phyloP scores from a whole-genome alignment of 2,888 invertebrate species.

The Andrena marginata region DNA sequence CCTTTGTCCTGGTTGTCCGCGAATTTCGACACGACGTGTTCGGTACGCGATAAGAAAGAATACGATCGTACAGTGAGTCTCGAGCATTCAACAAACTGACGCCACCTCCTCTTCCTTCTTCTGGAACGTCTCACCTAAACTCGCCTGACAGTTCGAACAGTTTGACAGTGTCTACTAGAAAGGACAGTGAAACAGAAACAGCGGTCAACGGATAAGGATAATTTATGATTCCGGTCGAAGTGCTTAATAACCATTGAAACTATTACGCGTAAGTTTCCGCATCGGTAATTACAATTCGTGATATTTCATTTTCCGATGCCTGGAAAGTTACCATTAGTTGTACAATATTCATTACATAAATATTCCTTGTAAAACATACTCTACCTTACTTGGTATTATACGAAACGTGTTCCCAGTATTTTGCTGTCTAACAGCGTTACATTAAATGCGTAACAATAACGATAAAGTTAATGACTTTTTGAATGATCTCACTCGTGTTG shows the following conservation, averaged over 20 bases:
- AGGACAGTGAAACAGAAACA: not conserved
- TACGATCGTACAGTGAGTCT: not conserved
- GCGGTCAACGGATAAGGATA: not conserved
- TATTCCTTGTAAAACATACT: too few relatives aligned
- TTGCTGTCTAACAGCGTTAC: not conserved
- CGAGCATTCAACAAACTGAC: not conserved
- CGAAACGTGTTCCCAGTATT: not conserved
- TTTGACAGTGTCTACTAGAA: not conserved
- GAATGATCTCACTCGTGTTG: not conserved
- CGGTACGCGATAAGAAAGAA: not conserved
- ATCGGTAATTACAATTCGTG: not conserved
- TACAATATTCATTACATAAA: not conserved
- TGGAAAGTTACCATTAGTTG: not conserved
- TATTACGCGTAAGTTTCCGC: constrained; percentile 19
- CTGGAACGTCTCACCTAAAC: not conserved
- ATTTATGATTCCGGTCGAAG: not conserved
- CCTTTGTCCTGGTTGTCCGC: constrained; percentile 41
- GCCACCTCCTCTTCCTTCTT: too few relatives aligned
- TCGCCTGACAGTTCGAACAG: not conserved
- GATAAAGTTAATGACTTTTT: not conserved
- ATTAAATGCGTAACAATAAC: not conserved
- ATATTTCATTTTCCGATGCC: not conserved
- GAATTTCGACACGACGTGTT: not conserved
- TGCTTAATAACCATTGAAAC: not conserved
- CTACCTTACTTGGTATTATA: too few relatives aligned